These are phyloP conservation scores for Netelia virgata DNA, from an alignment of 2,888 invertebrate species.

Conservation along the genomic window DNA sequence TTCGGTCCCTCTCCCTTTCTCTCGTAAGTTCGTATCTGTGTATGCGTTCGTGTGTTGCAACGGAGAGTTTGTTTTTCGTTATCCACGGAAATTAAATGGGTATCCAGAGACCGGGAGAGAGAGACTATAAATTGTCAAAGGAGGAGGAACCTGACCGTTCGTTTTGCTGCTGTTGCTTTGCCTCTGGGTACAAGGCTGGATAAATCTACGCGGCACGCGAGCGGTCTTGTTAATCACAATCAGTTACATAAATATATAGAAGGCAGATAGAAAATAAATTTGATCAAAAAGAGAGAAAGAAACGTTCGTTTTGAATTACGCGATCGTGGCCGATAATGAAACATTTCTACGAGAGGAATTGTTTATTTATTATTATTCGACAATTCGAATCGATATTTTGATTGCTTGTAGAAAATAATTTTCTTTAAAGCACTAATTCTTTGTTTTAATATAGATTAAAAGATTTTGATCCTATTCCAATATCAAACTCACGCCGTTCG, in stretches of 20 bases:
- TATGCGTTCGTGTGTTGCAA: slow-evolving; percentile 34
- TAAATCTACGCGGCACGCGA: slow-evolving; percentile 62
- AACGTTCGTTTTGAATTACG: not conserved
- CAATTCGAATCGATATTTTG: not conserved
- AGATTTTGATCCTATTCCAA: too few relatives aligned
- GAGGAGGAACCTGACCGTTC: slow-evolving; percentile 58
- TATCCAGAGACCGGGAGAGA: slow-evolving; percentile 67
- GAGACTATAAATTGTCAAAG: slow-evolving; percentile 70
- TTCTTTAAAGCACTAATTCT: not conserved
- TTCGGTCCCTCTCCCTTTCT: slow-evolving; percentile 9
- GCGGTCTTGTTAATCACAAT: slow-evolving; percentile 69
- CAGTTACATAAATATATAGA: slow-evolving; percentile 26
- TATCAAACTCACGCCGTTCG: too few relatives aligned
- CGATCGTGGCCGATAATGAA: slow-evolving; percentile 4
- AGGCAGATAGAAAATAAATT: slow-evolving; percentile 28
- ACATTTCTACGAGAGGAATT: not conserved
- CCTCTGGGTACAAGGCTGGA: slow-evolving; percentile 52
- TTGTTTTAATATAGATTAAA: too few relatives aligned
- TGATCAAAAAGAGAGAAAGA: not conserved
- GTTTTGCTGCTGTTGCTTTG: slow-evolving; percentile 60
- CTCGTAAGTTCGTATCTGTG: not conserved
- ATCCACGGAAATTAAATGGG: slow-evolving; percentile 79
- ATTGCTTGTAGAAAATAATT: not conserved
- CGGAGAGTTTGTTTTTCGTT: slow-evolving; percentile 75
- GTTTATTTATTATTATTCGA: not conserved